phyloP scores from a whole-genome alignment of 2,113 vertebrate species.

The Erinaceus europaeus region DNA sequence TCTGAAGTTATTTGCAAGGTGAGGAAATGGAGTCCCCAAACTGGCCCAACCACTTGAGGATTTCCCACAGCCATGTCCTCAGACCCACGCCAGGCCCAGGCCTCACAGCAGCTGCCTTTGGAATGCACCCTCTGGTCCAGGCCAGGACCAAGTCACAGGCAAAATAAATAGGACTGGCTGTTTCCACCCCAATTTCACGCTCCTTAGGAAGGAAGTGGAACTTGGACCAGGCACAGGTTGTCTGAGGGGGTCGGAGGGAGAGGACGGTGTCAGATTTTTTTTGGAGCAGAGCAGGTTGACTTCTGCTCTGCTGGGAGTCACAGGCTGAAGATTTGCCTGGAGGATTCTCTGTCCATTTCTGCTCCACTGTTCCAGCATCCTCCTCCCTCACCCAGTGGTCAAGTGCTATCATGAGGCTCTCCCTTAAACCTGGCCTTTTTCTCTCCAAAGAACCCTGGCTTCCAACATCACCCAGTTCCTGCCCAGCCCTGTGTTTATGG shows the following conservation, averaged over 20 bases:
- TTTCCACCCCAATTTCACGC: conserved; percentile 52
- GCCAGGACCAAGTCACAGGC: background rate
- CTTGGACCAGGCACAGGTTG: conserved; percentile 53
- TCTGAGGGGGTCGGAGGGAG: background rate
- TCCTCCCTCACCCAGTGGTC: background rate
- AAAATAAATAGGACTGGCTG: conserved; percentile 56
- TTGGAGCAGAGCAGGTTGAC: conserved; percentile 1
- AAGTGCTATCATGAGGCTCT: background rate
- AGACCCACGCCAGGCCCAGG: background rate
- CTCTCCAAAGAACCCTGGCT: background rate
- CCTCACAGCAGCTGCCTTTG: background rate
- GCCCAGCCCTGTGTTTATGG: conserved; percentile 48
- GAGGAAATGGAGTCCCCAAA: background rate
- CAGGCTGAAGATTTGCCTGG: background rate
- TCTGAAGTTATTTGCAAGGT: no score
- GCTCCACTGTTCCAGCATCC: background rate
- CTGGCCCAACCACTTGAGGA: background rate
- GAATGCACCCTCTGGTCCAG: background rate
- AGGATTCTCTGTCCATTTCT: background rate
- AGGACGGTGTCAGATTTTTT: conserved; percentile 4
- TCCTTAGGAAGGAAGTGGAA: conserved; percentile 67
- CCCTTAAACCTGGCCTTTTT: no score
- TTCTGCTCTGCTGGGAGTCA: conserved; percentile 37
- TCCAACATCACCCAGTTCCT: background rate
- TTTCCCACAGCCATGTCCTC: background rate